Conservation (phyloP, 1,140 invertebrate species). For the Scaptodrosophila lebanonensis region DNA sequence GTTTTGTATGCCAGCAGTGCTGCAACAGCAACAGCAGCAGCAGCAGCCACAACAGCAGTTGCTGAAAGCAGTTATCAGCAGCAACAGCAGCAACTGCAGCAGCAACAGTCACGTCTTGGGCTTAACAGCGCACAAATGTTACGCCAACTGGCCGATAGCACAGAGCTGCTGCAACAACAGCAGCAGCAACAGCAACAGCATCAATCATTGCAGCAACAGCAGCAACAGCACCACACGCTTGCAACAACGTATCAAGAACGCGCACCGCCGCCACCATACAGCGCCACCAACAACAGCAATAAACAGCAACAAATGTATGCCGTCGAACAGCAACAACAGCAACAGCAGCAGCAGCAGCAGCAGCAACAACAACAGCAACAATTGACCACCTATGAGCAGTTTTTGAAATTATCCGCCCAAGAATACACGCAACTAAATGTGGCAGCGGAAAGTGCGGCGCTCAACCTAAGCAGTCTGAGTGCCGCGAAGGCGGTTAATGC, state of each 20-base stretch:
- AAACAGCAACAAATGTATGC: conserved; percentile 17
- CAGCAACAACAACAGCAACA: conserved; percentile 38
- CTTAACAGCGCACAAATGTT: conserved; percentile 4
- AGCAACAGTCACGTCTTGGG: conserved; percentile 31
- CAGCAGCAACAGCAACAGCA: conserved; percentile 25
- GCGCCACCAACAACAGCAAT: conserved; percentile 15
- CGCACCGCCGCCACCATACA: conserved; percentile 45
- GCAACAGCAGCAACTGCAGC: conserved; percentile 28
- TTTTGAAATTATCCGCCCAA: conserved; percentile 58
- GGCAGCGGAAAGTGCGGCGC: conserved; percentile 37
- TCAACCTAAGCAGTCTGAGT: conserved; percentile 53
- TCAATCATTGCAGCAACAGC: conserved; percentile 15
- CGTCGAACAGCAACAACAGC: conserved; percentile 16
- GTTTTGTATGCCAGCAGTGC: conserved; percentile 28
- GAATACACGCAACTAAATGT: conserved; percentile 44
- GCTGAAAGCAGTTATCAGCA: conserved; percentile 37
- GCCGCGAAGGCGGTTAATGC: conserved; percentile 2
- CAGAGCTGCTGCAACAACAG: conserved; percentile 22
- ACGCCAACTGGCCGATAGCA: neutral
- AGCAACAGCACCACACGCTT: too few relatives aligned
- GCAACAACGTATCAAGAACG: conserved; percentile 43
- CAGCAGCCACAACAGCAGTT: conserved; percentile 25
- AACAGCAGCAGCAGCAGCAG: conserved; percentile 11
- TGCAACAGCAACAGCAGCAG: conserved; percentile 23
- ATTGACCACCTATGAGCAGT: conserved; percentile 59